Percentiles rank a stretch among this genome's conserved stretches.
phyloP scores from a whole-genome alignment of 2,888 invertebrate genomes.

The Nomada ferruginata region DNA sequence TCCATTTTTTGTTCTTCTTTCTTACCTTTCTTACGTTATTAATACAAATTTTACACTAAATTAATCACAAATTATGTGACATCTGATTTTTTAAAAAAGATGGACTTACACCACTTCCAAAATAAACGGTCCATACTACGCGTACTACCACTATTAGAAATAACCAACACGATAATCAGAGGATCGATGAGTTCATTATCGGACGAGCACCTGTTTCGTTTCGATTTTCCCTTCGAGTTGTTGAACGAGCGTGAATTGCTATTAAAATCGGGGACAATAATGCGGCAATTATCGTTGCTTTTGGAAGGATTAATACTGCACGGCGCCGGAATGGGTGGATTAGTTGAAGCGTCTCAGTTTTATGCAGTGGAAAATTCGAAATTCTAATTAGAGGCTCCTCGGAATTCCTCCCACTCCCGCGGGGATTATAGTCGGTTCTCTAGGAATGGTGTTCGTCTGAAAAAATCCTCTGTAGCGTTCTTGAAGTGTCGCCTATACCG shows the following conservation, averaged over 20 bases:
- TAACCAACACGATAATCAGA: neutral
- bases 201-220: neutral
- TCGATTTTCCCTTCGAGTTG: neutral
- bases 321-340: neutral
- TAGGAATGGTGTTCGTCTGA: neutral
- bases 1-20: too few species aligned
- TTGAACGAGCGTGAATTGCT: neutral
- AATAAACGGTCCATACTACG: too few species aligned
- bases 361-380: slow-evolving; percentile 11
- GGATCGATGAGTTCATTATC: neutral
- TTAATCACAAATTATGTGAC: too few species aligned
- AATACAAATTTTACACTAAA: too few species aligned
- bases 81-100: too few species aligned
- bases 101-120: too few species aligned
- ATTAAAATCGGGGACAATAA: slow-evolving; percentile 18
- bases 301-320: neutral
- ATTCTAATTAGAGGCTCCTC: slow-evolving; percentile 26
- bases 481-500: neutral
- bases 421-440: slow-evolving; percentile 3
- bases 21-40: too few species aligned
- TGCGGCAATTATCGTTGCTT: neutral
- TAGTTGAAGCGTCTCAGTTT: neutral
- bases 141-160: neutral
- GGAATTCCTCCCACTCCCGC: neutral
- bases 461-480: slow-evolving; percentile 2